Conservation (phyloP, 2,888 invertebrate genomes). For the Sminthurinus aureus region DNA sequence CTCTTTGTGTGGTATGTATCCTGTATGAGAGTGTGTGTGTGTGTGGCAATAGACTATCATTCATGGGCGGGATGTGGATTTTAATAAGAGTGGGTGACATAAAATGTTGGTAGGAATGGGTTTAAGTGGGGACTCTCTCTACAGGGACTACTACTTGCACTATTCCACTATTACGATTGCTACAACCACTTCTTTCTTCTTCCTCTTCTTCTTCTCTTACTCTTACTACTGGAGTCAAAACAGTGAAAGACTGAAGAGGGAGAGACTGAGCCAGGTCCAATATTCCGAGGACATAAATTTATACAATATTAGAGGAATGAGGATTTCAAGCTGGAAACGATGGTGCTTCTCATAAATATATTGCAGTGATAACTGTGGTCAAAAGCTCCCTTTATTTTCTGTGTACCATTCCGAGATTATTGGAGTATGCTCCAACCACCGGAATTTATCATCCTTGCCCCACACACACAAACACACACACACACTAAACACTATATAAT, state of each 20-base stretch:
- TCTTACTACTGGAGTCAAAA: neutral
- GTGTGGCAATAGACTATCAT: constrained; percentile 46
- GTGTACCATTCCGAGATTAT: constrained; percentile 60
- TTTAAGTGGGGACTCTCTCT: neutral
- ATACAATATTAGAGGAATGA: constrained; percentile 65
- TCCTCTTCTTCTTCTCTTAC: neutral
- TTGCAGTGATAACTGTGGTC: constrained; percentile 59
- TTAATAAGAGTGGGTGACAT: constrained; percentile 60
- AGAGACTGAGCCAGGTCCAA: constrained; percentile 60
- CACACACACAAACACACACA: neutral
- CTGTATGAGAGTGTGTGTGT: neutral
- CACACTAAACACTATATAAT: constrained; percentile 21
- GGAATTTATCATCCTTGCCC: constrained; percentile 59
- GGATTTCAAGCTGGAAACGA: constrained; percentile 56
- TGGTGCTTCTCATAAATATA: constrained; percentile 60
- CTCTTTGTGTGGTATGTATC: neutral
- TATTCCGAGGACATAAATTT: constrained; percentile 69
- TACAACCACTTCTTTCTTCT: neutral
- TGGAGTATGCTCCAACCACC: constrained; percentile 50
- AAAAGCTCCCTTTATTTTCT: constrained; percentile 59
- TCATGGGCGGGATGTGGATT: constrained; percentile 60
- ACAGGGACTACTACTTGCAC: neutral
- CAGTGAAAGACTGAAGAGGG: neutral
- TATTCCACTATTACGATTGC: neutral
- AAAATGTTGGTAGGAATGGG: constrained; percentile 48